Base-by-base conservation (phyloP, 2,113 vertebrate genomes). In the Naja naja region DNA sequence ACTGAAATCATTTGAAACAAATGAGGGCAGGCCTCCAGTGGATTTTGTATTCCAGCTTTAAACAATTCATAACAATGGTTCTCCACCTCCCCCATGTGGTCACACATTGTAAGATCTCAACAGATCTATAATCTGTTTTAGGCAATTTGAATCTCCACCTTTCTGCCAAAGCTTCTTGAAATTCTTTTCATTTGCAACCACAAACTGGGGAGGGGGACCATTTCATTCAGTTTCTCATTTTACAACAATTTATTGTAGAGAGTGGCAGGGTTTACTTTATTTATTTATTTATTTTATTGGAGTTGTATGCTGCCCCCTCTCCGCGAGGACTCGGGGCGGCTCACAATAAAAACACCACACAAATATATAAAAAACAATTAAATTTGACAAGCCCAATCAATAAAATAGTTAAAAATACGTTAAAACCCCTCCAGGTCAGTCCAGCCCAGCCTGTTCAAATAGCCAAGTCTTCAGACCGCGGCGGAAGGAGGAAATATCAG, bases 31-130 rank as follows among this genome's bases (percentile, higher is more conserved):
- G 27, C 18, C 43, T 87, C 25, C 20, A 60, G 7, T 43, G 56
- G 34, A 23, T 43, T 89, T 54, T 43, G 30, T 4, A 60, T 16
- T 27, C 49, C 34, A 52, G n/a, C 45, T 45, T 60, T 87, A 45
- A 49, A 55, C 45, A 6, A 34, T 53, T n/a, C 14, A 23, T 9
- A 87, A 60, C 55, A 49, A n/a, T 89, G 93, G 45, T 69, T 49
- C 88, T 89, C 47, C 55, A 87, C 53, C 45, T n/a, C 93, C 93
- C 87, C 74, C 90, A 14, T 60, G 87, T 91, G 93, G 93, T 6
- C 60, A 93, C 43, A 89, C 30, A 52, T 30, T 23, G 64, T 53
- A 91, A 69, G 52, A 34, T 16, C 53, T 55, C 27, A 39, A 12
- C 54, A 64, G 18, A 1, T n/a, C 12, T 90, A 25, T 58, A 39